Evolutionary conservation across 2,888 invertebrate genomes (phyloP).

Genomic region (Sphaerophoria rueppellii): DNA sequence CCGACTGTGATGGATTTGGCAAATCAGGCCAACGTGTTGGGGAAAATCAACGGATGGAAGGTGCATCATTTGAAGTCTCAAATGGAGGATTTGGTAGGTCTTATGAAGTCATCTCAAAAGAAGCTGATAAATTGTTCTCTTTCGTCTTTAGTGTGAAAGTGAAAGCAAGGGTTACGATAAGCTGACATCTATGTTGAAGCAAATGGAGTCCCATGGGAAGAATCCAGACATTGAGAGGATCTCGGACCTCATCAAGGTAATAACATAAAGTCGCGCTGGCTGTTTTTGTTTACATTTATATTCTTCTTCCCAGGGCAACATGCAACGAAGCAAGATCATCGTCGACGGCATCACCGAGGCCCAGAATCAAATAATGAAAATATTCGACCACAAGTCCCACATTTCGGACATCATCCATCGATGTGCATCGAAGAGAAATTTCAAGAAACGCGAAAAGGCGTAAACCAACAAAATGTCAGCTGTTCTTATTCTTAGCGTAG

Average conservation of each 20-base stretch:
- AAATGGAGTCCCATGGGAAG: constrained; percentile 83
- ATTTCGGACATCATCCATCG: constrained; percentile 94
- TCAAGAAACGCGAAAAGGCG: constrained; percentile 93
- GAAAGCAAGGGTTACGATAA: constrained; percentile 82
- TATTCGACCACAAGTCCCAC: constrained; percentile 94
- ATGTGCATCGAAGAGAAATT: constrained; percentile 95
- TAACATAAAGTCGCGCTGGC: not conserved
- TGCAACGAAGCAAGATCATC: constrained; percentile 96
- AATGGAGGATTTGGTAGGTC: constrained; percentile 93
- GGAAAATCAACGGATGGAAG: constrained; percentile 97
- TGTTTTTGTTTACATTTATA: not conserved
- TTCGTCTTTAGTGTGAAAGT: constrained; percentile 83
- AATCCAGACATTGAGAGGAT: constrained; percentile 83
- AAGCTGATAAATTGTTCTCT: not conserved
- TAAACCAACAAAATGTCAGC: constrained; percentile 71
- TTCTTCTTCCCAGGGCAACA: constrained; percentile 89
- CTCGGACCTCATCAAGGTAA: constrained; percentile 86
- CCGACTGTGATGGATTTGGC: constrained; percentile 94
- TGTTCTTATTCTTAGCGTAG: constrained; percentile 26
- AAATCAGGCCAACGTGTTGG: constrained; percentile 92
- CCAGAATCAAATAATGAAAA: constrained; percentile 92
- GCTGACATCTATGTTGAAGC: constrained; percentile 79
- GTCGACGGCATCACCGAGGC: constrained; percentile 96
- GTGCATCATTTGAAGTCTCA: constrained; percentile 95
- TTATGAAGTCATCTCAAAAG: not conserved